Evolutionary conservation across 2,888 invertebrate genomes (phyloP).

Genomic region (Yponomeuta malinellus): DNA sequence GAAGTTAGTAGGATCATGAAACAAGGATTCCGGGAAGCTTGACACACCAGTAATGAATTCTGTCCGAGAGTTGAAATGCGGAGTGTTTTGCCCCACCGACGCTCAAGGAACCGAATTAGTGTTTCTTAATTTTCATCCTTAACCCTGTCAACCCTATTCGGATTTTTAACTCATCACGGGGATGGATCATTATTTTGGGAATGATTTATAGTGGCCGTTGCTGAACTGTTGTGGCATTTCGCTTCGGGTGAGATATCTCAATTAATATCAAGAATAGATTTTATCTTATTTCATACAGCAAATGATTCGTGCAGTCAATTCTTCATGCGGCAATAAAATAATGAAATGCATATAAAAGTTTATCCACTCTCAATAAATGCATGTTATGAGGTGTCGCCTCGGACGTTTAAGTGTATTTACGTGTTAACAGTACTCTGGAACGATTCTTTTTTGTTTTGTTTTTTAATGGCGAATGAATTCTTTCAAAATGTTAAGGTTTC

Average conservation of each 20-base stretch:
- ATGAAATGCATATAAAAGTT: not conserved
- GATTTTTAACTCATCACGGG: slow-evolving; percentile 8
- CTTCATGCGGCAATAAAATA: not conserved
- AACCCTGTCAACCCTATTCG: slow-evolving; percentile 22
- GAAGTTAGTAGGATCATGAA: slow-evolving; percentile 20
- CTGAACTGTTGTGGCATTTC: not conserved
- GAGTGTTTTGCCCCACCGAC: slow-evolving; percentile 31
- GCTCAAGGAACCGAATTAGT: slow-evolving; percentile 38
- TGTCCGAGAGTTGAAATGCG: slow-evolving; percentile 52
- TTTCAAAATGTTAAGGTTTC: not conserved
- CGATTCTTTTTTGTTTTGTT: slow-evolving; percentile 29
- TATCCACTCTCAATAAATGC: slow-evolving; percentile 1
- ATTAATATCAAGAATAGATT: not conserved
- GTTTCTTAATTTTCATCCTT: slow-evolving; percentile 45
- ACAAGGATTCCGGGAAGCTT: slow-evolving; percentile 29
- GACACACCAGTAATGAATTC: slow-evolving; percentile 64
- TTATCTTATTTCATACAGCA: not conserved
- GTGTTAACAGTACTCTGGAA: slow-evolving; percentile 36
- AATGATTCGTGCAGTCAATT: not conserved
- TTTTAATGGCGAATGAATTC: slow-evolving; percentile 25
- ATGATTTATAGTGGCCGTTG: slow-evolving; percentile 10
- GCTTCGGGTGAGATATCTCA: slow-evolving; percentile 2
- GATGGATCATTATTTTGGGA: not conserved
- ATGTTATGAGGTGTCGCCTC: slow-evolving; percentile 34
- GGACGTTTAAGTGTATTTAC: slow-evolving; percentile 47